Evolutionary conservation across 2,797 vertebrate species (phyloP), one percentile per base, ranked within the genome.

Genomic region (Sebastes vulpes): DNA sequence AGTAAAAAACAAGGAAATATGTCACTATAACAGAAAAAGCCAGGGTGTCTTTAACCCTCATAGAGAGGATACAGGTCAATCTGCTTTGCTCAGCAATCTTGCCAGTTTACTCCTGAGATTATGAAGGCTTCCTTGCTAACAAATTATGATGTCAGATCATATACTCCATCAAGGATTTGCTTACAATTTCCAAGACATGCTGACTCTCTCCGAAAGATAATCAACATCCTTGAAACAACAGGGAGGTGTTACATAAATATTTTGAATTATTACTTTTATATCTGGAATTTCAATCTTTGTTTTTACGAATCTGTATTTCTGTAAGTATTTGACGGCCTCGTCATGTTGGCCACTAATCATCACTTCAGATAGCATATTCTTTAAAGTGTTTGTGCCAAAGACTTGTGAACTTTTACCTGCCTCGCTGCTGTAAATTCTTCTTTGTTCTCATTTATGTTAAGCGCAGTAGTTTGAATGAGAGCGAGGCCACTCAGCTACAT

Each of bases 211-310:
- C 21, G 5, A 29, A 68, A 68, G 0, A 2, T 18, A 66, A 63
- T 66, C 18, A 26, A 16, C 4, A 14, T n/a, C 18, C 29, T 38
- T 2, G 1, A 50, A 42, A 35, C 12, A 16, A 16, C 25, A 5
- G 0, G 1, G 20, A 21, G 2, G 20, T 56, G 23, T 9, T 18
- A 2, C 3, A 20, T 11, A 3, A 0, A 18, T 48, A 0, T 23
- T 68, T 23, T 16, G 7, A 32, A 35, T 14, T 21, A 53, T 14
- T 6, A 38, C 58, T 28, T 28, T 35, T 21, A 38, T 0, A 18
- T 10, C 28, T 28, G 2, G 21, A 23, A 38, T 32, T 50, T 14
- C 9, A 50, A 63, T 31, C 1, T 35, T 5, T 79, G 18, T 69
- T 31, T 48, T 26, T 18, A 16, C 6, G 4, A 26, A 21, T 23